Base-by-base conservation (phyloP, 2,797 vertebrate species). In the Hozukius guyotensis region DNA sequence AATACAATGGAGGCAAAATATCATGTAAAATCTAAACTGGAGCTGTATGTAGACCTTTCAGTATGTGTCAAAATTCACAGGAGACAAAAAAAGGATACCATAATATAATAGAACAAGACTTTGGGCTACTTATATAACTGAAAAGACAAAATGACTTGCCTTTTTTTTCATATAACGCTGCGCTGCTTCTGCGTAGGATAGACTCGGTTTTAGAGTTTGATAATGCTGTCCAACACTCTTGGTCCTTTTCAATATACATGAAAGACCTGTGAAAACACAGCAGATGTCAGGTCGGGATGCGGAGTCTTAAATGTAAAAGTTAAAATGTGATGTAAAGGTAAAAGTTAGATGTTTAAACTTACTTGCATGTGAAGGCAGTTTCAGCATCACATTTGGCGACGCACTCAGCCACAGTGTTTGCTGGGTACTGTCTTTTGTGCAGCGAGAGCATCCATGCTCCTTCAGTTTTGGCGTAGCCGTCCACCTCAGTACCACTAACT, bases 141-240 rank as follows among this genome's bases (percentile, higher is more conserved):
- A 36, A 9, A 18, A 65, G 3, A n/a, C 3, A 65, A 10, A 31
- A 7, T 7, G 25, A 90, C 94, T 11, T 93, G 95, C 98, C 90
- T 91, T 87, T 95, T 90, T 97, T 99, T 90, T 99, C 97, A 8
- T 96, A 99, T 65, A 99, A 93, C 77, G 93, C 55, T 11, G 95
- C 91, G 8, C 94, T 96, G 75, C 85, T 86, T 93, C 94, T 95
- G 78, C 97, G 96, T 27, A 96, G 11, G 60, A 97, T 0, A 0
- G 14, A 0, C 38, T 97, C 93, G n/a, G 94, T 92, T 95, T 96
- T 98, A 32, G 96, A 97, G 92, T 97, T 99, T 20, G 94, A 93
- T 1, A 80, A 77, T 78, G 96, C 75, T 0, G 97, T 96, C 88
- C 94, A 93, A 67, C 98, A 99, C 1, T 97, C 96, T 22, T 97